phyloP scores from a whole-genome alignment of 1,140 invertebrate species.

The Drosophila melanogaster region Release_6_plus_ISO1_MT NT_033779.5:4599001-4599500 shows the following conservation, averaged over 20 bases:
- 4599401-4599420: constrained; percentile 82
- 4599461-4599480: constrained; percentile 54
- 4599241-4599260: background rate
- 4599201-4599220: background rate
- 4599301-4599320: constrained; percentile 14
- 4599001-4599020: background rate
- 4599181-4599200: too few species aligned
- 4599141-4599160: background rate
- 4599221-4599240: background rate
- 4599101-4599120: background rate
- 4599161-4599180: too few species aligned
- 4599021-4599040: background rate
- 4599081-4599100: background rate
- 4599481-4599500: constrained; percentile 79
- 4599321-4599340: constrained; percentile 22
- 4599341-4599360: constrained; percentile 70
- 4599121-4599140: background rate
- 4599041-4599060: background rate
- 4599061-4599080: background rate
- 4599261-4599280: background rate
- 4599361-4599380: constrained; percentile 74
- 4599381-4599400: constrained; percentile 78
- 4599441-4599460: constrained; percentile 9
- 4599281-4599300: constrained; percentile 14
- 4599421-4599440: constrained; percentile 66